A percentile compares a stretch with the other conserved stretches of the same genome.
phyloP scores from a whole-genome alignment of 2,113 vertebrate species.

The Lophochroa leadbeateri region DNA sequence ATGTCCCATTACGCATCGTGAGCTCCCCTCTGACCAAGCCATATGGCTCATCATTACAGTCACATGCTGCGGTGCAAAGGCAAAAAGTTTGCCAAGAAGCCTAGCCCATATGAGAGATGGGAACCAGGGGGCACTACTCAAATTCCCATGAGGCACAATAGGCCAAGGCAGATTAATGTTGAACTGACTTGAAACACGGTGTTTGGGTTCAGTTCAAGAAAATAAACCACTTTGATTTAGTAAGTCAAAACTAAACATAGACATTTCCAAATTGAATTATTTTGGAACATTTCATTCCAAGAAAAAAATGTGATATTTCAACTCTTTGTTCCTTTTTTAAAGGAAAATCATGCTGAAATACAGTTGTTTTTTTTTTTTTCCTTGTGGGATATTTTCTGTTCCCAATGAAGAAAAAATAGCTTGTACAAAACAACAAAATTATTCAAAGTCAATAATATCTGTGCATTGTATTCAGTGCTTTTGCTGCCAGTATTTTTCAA shows the following conservation, averaged over 20 bases:
- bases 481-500: background rate
- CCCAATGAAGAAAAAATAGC: conserved; percentile 17
- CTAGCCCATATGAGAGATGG: background rate
- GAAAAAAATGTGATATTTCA: conserved; percentile 41
- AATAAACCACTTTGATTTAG: conserved; percentile 38
- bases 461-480: background rate
- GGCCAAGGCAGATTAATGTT: background rate
- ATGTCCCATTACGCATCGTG: background rate
- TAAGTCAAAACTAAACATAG: conserved; percentile 28
- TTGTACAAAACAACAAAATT: conserved; percentile 16
- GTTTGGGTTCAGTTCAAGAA: background rate
- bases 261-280: conserved; percentile 43
- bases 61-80: background rate
- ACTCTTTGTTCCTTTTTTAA: conserved; percentile 18
- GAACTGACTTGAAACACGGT: background rate
- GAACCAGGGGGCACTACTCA: background rate
- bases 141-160: background rate
- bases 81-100: background rate
- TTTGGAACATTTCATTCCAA: conserved; percentile 9
- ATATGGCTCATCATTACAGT: background rate
- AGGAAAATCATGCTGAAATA: conserved; percentile 15
- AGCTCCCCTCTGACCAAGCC: background rate
- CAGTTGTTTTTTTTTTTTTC: background rate
- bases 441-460: conserved; percentile 29
- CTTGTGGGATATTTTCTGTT: conserved; percentile 31